phyloP scores from a whole-genome alignment of 2,797 vertebrate genomes.

The Tachyglossus aculeatus region DNA sequence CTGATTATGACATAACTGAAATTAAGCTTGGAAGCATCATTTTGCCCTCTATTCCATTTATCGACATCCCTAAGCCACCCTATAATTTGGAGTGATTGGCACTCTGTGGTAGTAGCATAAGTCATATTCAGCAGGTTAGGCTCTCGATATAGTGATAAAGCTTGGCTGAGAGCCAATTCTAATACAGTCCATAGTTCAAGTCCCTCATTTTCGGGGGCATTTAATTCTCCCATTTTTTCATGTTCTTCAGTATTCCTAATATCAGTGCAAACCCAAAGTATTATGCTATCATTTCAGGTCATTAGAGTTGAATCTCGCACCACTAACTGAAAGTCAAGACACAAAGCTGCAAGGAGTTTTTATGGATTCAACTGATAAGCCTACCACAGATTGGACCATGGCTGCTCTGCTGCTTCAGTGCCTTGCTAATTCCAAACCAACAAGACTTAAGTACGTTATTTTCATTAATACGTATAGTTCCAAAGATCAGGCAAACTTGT shows the following conservation, averaged over 20 bases:
- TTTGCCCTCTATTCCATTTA: neutral
- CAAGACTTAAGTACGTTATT: neutral
- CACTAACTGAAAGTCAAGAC: neutral
- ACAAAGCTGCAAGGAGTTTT: neutral
- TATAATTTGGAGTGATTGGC: neutral
- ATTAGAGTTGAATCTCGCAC: neutral
- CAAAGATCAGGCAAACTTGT: too few species aligned
- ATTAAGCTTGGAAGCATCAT: neutral
- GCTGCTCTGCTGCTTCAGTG: too few species aligned
- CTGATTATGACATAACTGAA: slow-evolving; percentile 6
- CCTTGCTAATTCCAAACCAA: too few species aligned
- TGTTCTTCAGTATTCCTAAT: neutral
- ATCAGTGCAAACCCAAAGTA: neutral
- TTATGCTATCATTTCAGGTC: neutral
- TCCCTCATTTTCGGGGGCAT: neutral
- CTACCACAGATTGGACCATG: too few species aligned
- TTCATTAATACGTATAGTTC: neutral
- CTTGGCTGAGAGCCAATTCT: neutral
- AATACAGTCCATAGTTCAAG: neutral
- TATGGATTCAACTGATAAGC: too few species aligned
- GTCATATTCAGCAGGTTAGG: accelerated
- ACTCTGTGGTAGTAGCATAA: neutral
- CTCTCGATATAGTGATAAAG: neutral
- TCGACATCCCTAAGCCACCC: neutral
- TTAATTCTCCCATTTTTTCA: neutral